These are phyloP conservation scores for Lethrus apterus DNA, from an alignment of 1,140 invertebrate species.

Conservation along the genomic window DNA sequence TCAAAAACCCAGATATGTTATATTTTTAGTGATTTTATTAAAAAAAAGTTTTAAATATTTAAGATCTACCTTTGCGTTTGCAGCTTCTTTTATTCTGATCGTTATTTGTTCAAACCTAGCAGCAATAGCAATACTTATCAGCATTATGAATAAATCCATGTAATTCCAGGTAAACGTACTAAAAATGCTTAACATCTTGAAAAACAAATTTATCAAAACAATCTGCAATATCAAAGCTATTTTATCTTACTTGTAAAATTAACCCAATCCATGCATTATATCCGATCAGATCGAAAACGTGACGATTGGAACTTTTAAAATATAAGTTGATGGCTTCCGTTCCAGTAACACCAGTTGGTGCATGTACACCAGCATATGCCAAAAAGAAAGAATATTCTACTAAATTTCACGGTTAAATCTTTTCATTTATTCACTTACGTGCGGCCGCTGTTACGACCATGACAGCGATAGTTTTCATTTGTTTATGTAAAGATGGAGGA, in stretches of 20 bases:
- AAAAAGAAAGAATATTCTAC: too few relatives aligned
- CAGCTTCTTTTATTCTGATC: constrained; percentile 6
- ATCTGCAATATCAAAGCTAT: constrained; percentile 21
- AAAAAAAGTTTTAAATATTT: too few relatives aligned
- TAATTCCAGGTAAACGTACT: constrained; percentile 25
- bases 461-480: too few relatives aligned
- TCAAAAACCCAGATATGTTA: not conserved
- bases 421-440: too few relatives aligned
- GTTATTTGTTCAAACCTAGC: constrained; percentile 21
- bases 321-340: too few relatives aligned
- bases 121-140: constrained; percentile 19
- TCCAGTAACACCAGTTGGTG: too few relatives aligned
- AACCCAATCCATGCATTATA: constrained; percentile 13
- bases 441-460: too few relatives aligned
- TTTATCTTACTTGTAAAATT: constrained; percentile 9
- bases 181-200: too few relatives aligned
- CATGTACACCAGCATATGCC: too few relatives aligned
- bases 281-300: constrained; percentile 1
- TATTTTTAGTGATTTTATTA: constrained; percentile 8
- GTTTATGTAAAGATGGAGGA: too few relatives aligned
- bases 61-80: constrained; percentile 13
- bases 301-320: constrained; percentile 2
- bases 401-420: too few relatives aligned
- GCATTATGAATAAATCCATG: constrained; percentile 22
- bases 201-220: constrained; percentile 17